Conservation (phyloP, 2,113 vertebrate species). For the Enhydra lutris region DNA sequence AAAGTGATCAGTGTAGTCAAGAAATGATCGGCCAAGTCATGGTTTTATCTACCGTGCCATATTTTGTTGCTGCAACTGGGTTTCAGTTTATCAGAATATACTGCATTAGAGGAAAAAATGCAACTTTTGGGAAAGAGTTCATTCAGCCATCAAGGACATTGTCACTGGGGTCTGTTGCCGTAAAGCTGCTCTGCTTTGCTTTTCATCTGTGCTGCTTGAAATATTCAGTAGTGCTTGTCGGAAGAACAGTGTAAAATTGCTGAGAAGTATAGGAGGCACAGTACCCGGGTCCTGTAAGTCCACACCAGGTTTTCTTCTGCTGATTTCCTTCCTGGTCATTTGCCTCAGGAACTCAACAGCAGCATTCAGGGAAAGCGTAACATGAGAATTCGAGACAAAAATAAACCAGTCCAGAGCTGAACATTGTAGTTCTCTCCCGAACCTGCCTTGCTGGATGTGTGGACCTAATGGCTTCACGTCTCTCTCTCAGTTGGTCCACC, state of each 20-base stretch:
- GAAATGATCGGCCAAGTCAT: constrained; percentile 52
- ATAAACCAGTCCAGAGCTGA: background rate
- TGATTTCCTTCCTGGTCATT: background rate
- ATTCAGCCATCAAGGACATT: background rate
- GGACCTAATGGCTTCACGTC: background rate
- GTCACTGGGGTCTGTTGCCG: background rate
- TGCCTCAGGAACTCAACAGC: background rate
- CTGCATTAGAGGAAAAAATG: background rate
- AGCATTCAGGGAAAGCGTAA: background rate
- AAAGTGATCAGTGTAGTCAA: constrained; percentile 51
- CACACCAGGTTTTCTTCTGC: background rate
- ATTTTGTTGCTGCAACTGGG: constrained; percentile 15
- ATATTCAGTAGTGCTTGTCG: constrained; percentile 32
- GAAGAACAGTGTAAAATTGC: constrained; percentile 38
- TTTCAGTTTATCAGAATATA: constrained; percentile 51
- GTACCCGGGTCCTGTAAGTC: background rate
- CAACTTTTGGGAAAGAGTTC: background rate
- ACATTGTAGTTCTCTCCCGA: background rate
- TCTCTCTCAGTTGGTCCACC: constrained; percentile 4
- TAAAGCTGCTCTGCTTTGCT: background rate
- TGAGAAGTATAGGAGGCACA: constrained; percentile 1
- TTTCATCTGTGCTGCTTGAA: background rate
- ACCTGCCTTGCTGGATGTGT: background rate
- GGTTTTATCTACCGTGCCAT: background rate
- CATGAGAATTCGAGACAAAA: background rate